These are phyloP conservation scores for Sebastes kiyomatsui DNA, from an alignment of 2,797 vertebrate genomes.

Conservation along the genomic window DNA sequence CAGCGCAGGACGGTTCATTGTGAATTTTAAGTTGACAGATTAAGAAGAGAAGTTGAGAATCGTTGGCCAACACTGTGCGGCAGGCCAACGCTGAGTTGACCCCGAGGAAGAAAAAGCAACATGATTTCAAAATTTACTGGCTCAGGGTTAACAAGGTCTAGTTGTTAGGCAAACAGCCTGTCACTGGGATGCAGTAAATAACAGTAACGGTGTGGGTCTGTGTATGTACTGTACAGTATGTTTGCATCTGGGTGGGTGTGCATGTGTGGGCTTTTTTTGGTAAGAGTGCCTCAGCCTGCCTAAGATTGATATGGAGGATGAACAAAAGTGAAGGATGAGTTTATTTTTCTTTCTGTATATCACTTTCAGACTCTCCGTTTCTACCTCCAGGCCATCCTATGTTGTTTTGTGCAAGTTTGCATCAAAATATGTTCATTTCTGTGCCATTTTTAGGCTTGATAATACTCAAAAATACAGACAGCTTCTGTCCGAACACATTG, in stretches of 20 bases:
- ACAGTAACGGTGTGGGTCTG: constrained; percentile 37
- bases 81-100: constrained; percentile 47
- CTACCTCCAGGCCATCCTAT: background rate
- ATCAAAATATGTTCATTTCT: background rate
- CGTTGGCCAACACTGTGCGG: background rate
- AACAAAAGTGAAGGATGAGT: background rate
- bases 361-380: background rate
- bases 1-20: background rate
- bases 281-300: constrained; percentile 1
- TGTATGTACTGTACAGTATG: constrained; percentile 21
- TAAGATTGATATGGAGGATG: background rate
- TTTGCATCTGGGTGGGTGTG: constrained; percentile 45
- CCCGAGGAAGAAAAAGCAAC: constrained; percentile 67
- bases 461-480: background rate
- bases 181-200: constrained; percentile 82
- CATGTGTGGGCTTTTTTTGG: constrained; percentile 30
- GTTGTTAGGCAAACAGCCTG: constrained; percentile 78
- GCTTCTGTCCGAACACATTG: background rate
- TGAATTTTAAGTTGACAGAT: constrained; percentile 16
- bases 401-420: background rate
- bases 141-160: constrained; percentile 75
- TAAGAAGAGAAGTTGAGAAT: constrained; percentile 12
- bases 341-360: constrained; percentile 5
- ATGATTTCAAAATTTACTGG: constrained; percentile 76
- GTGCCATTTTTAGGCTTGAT: background rate